Conservation (phyloP, 2,888 invertebrate genomes). For the Hoplodrina ambigua region DNA sequence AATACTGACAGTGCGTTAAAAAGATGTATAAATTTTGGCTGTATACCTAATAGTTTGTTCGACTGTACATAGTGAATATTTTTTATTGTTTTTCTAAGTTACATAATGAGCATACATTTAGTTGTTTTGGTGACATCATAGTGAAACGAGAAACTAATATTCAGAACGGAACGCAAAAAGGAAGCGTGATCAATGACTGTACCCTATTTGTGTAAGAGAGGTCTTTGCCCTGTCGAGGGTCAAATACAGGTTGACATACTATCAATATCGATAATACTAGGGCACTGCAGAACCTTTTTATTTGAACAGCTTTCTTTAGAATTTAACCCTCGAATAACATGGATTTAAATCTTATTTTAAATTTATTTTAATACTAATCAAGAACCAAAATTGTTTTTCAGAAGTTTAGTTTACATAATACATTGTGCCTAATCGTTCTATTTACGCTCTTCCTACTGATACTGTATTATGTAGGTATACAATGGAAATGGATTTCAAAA, state of each 20-base stretch:
- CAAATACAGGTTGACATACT: background rate
- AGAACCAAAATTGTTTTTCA: too few relatives aligned
- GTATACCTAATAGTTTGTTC: too few relatives aligned
- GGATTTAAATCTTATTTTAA: too few relatives aligned
- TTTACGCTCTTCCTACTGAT: accelerated
- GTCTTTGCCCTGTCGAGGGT: constrained; percentile 11
- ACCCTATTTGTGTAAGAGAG: background rate
- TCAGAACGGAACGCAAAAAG: background rate
- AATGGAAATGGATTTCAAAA: background rate
- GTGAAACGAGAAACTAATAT: background rate
- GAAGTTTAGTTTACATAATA: constrained; percentile 10
- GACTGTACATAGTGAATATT: too few relatives aligned
- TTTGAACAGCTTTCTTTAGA: background rate
- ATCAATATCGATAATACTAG: background rate
- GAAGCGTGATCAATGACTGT: constrained; percentile 5
- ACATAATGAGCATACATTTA: background rate
- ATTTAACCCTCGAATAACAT: background rate
- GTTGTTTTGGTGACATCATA: background rate
- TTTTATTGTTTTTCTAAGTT: background rate
- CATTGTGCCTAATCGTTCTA: too few relatives aligned
- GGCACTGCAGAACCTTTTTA: background rate
- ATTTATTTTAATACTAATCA: too few relatives aligned
- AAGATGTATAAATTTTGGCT: too few relatives aligned
- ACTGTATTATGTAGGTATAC: background rate
- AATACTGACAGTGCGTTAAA: too few relatives aligned